Base-by-base conservation (phyloP, 1,140 invertebrate genomes). In the Drosophila virilis region DNA sequence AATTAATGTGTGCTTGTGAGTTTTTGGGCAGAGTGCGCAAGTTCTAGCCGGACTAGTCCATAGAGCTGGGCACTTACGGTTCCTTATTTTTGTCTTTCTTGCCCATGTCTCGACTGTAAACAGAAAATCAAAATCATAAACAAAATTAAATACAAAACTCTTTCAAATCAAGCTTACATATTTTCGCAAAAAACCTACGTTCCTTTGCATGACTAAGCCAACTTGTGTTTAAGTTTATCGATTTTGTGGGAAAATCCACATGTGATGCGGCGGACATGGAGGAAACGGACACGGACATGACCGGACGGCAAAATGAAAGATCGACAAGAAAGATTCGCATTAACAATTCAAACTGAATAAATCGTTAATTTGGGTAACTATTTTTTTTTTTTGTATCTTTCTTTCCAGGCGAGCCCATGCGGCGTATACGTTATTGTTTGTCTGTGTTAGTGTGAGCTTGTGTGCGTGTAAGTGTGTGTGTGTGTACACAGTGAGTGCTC, bases 1-100 rank as follows among this genome's bases (percentile, higher is more conserved):
- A 13, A 28, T 6, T 51, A 1, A 38, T 48, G 43, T 43, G 40
- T 42, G 54, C 48, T 28, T 54, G n/a, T 58, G 8, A 8, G 40
- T 40, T 40, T 43, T 35, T 45, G 54, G 12, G 28, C 37, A 48
- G n/a, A 66, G 79, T 89, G 84, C 84, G 77, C 50, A 28, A 81
- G 33, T 79, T 68, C 73, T 88, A 88, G 82, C 83, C 78, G 52
- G 67, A 43, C 61, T 82, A 83, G 50, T 54, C 73, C 42, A 46
- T 45, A 40, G 51, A 80, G 45, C 55, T 48, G 22, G 13, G 15
- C 72, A 91, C 90, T 91, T 91, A 91, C 90, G 75, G 73, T 89
- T 91, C 90, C 80, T 91, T 91, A 61, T 91, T 91, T 59, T 91
- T 91, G 75, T 91, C 90, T 90, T 91, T 91, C 65, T 91, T 91